A percentile compares a stretch with the other conserved stretches of the same genome.
phyloP scores from a whole-genome alignment of 2,888 invertebrate species.

The Torymus auratus region DNA sequence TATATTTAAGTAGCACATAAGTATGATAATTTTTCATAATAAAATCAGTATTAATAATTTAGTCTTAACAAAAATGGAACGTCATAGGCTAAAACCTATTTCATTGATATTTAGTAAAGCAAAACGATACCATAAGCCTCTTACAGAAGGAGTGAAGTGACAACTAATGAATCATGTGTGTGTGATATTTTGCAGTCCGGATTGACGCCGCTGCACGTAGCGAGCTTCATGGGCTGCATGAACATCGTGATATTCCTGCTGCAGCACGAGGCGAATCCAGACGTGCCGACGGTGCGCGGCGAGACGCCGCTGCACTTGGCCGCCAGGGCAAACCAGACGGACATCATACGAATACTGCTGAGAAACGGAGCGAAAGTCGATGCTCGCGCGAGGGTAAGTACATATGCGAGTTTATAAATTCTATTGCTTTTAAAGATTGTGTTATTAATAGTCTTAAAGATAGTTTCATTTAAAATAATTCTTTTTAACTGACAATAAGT shows the following conservation, averaged over 20 bases:
- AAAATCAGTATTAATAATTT: too few species aligned
- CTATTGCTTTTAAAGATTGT: too few species aligned
- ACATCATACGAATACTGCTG: constrained; percentile 95
- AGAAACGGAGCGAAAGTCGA: constrained; percentile 94
- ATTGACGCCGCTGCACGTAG: constrained; percentile 97
- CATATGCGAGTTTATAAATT: too few species aligned
- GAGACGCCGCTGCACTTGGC: constrained; percentile 98
- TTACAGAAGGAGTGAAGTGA: not conserved
- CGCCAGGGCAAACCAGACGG: constrained; percentile 97
- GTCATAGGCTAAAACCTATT: too few species aligned
- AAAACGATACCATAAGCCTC: too few species aligned
- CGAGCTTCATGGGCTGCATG: constrained; percentile 99
- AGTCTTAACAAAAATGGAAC: too few species aligned
- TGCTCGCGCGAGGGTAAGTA: constrained; percentile 81
- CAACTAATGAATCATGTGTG: not conserved
- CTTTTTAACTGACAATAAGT: too few species aligned
- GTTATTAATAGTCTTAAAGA: too few species aligned
- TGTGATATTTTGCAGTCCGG: constrained; percentile 81
- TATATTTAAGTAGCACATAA: too few species aligned
- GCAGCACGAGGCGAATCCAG: constrained; percentile 94
- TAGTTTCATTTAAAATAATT: too few species aligned
- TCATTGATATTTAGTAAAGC: too few species aligned
- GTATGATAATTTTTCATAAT: too few species aligned
- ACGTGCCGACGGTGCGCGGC: constrained; percentile 95
- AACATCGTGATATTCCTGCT: constrained; percentile 98